Percentiles rank a stretch among this genome's conserved stretches.
These are phyloP conservation scores for Drosophila ironensis DNA, from an alignment of 1,140 invertebrate species.

Conservation along the genomic window DNA sequence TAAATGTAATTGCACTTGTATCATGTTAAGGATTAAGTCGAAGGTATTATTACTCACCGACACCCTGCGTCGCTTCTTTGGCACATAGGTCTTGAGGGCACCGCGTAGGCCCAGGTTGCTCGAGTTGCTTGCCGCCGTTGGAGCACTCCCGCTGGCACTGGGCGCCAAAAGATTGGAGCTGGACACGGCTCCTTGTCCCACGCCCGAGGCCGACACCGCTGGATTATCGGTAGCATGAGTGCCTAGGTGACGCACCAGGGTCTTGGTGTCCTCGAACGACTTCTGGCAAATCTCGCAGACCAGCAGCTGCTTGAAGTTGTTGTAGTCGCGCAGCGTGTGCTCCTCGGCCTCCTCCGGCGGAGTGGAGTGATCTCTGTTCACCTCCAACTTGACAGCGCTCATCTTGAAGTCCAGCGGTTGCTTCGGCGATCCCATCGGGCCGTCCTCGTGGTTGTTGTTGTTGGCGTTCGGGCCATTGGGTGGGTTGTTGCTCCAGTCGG, in stretches of 20 bases:
- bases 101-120: slow-evolving; percentile 49
- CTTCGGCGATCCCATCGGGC: slow-evolving; percentile 52
- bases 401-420: slow-evolving; percentile 76
- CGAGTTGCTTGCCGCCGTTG: slow-evolving; percentile 29
- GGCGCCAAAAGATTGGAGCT: slow-evolving; percentile 11
- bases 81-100: slow-evolving; percentile 83
- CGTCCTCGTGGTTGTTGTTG: slow-evolving; percentile 52
- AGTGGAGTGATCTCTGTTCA: slow-evolving; percentile 33
- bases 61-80: slow-evolving; percentile 84
- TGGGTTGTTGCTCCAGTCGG: slow-evolving; percentile 82
- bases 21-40: background rate
- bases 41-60: slow-evolving; percentile 80
- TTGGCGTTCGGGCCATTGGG: slow-evolving; percentile 34
- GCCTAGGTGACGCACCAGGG: slow-evolving; percentile 91
- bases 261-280: slow-evolving; percentile 90
- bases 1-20: background rate
- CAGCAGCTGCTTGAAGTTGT: slow-evolving; percentile 84
- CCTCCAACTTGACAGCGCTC: slow-evolving; percentile 65
- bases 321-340: slow-evolving; percentile 67
- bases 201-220: background rate
- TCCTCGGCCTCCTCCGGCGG: slow-evolving; percentile 57
- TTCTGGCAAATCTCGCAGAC: slow-evolving; percentile 92
- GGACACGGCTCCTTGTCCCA: background rate
- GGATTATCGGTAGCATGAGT: slow-evolving; percentile 84
- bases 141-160: slow-evolving; percentile 37